Conservation (phyloP, 53 echinoderm and acorn worm species). For the Actinopyga echinites region DNA sequence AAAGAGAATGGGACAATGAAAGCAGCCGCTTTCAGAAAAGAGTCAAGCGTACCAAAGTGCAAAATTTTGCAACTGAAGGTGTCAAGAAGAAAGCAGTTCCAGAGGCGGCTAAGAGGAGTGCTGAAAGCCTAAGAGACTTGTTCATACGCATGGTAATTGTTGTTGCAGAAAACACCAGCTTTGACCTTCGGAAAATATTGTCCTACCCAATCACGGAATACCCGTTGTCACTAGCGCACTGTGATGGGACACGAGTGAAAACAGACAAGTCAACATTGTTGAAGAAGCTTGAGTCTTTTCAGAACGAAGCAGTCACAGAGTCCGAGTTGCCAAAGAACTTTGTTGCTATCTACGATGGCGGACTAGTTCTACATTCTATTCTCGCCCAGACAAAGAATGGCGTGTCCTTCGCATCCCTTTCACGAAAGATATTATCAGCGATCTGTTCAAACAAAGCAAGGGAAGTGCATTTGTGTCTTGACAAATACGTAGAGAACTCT, state of each 20-base stretch:
- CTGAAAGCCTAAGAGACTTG: conserved; percentile 37
- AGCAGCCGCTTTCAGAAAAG: too few species aligned
- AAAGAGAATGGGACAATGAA: conserved; percentile 21
- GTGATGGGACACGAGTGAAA: conserved; percentile 9
- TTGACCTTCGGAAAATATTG: too few species aligned
- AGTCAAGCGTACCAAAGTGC: neutral
- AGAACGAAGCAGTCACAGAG: conserved; percentile 55
- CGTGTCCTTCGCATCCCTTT: conserved; percentile 45
- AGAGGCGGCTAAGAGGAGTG: too few species aligned
- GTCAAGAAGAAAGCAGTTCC: neutral
- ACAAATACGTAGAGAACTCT: too few species aligned
- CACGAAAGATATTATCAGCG: conserved; percentile 36
- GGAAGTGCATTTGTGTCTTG: too few species aligned
- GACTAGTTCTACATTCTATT: conserved; percentile 58
- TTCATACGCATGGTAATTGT: conserved; percentile 55
- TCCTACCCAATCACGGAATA: conserved; percentile 54
- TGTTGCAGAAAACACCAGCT: too few species aligned
- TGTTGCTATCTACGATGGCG: conserved; percentile 54
- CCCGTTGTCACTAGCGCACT: conserved; percentile 61
- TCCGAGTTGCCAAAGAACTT: neutral
- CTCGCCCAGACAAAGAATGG: conserved; percentile 55
- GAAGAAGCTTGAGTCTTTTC: too few species aligned
- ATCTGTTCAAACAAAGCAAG: too few species aligned
- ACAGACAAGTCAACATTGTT: conserved; percentile 26
- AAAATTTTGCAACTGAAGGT: too few species aligned